These are phyloP conservation scores for Rhingia campestris DNA, from an alignment of 2,888 invertebrate genomes.

Conservation along the genomic window DNA sequence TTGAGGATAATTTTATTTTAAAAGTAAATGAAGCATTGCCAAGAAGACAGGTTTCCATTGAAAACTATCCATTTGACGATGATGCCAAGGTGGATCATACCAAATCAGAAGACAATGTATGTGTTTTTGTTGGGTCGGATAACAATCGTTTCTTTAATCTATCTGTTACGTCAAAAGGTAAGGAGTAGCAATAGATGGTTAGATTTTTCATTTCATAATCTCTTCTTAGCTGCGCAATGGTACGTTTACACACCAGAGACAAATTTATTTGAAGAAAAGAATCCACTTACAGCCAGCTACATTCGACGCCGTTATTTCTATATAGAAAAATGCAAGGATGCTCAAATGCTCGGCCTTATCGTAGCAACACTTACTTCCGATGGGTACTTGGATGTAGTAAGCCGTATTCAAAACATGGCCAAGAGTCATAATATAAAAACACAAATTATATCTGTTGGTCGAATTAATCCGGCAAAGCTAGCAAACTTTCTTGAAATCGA, in stretches of 20 bases:
- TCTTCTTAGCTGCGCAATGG: slow-evolving; percentile 84
- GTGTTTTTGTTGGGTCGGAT: slow-evolving; percentile 87
- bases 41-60: slow-evolving; percentile 75
- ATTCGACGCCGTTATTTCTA: slow-evolving; percentile 92
- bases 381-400: slow-evolving; percentile 89
- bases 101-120: slow-evolving; percentile 84
- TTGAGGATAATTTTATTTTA: slow-evolving; percentile 52
- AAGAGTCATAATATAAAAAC: slow-evolving; percentile 91
- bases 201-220: slow-evolving; percentile 13
- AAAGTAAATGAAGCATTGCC: slow-evolving; percentile 75
- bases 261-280: slow-evolving; percentile 80
- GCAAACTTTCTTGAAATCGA: slow-evolving; percentile 96
- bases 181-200: slow-evolving; percentile 9
- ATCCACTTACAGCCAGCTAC: slow-evolving; percentile 84
- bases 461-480: slow-evolving; percentile 96
- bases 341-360: slow-evolving; percentile 92
- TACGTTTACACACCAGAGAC: slow-evolving; percentile 84
- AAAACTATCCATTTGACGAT: slow-evolving; percentile 77
- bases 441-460: slow-evolving; percentile 96
- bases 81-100: slow-evolving; percentile 70
- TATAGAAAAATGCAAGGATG: slow-evolving; percentile 96
- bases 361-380: slow-evolving; percentile 95
- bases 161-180: slow-evolving; percentile 84
- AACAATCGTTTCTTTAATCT: slow-evolving; percentile 87
- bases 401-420: slow-evolving; percentile 89